Evolutionary conservation across 2,797 vertebrate genomes (phyloP), one percentile per base, ranked within the genome.

Genomic region (Naso thynnoides): DNA sequence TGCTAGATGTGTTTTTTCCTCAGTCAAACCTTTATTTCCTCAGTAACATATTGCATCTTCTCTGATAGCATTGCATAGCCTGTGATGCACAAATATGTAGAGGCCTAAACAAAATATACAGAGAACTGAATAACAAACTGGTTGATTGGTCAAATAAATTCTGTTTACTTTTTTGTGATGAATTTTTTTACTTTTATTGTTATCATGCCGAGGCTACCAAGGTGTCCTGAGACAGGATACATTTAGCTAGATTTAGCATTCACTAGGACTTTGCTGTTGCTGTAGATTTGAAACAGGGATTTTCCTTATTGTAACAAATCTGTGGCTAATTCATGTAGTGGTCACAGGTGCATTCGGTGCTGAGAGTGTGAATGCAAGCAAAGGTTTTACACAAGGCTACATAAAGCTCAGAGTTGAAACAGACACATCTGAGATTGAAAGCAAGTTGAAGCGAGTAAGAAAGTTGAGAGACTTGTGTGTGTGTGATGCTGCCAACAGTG

Each of bases 401-500:
- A 27, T 26, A 1, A 62, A 56, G 55, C 27, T 65, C 11, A n/a
- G 44, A 53, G 62, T 53, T 6, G 66, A 36, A 73, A 55, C 52
- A 16, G 52, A 75, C 71, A 47, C 45, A 29, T 59, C 49, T 59
- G 48, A 7, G 73, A 62, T 29, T 70, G 65, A 72, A 65, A 68
- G 59, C 27, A 31, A 64, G 58, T 58, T 45, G 38, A 54, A 76
- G 56, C 14, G 16, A 70, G 63, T 3, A 61, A 70, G n/a, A 13
- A 52, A 64, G 57, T 61, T n/a, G 45, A 58, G 76, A 83, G 74
- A 76, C 62, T 59, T 48, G 73, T 63, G 79, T 75, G 79, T 75
- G 78, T 83, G 79, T 78, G 86, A 77, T 57, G 66, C 58, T 89
- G 89, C 89, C 90, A 91, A 88, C 70, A 83, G 76, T 75, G 88